These are phyloP conservation scores for Dynastes tityus DNA, from an alignment of 2,888 invertebrate genomes.

Conservation along the genomic window DNA sequence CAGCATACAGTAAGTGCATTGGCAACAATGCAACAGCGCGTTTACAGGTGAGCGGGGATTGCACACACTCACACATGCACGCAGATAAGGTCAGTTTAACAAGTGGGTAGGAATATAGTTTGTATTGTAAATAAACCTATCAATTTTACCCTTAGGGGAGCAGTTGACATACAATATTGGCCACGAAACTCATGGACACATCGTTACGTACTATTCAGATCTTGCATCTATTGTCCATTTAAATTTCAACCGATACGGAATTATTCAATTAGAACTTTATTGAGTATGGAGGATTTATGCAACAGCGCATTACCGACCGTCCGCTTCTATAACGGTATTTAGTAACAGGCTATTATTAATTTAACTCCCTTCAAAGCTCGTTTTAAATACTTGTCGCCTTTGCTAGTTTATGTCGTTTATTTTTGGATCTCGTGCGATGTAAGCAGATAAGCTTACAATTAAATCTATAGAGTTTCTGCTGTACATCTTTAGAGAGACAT, in stretches of 20 bases:
- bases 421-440: neutral
- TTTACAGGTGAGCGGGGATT: slow-evolving; percentile 54
- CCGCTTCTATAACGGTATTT: neutral
- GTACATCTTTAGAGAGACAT: too few relatives aligned
- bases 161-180: slow-evolving; percentile 38
- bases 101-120: slow-evolving; percentile 52
- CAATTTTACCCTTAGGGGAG: slow-evolving; percentile 51
- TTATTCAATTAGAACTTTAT: slow-evolving; percentile 39
- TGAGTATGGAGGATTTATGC: slow-evolving; percentile 33
- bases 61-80: slow-evolving; percentile 13
- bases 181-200: slow-evolving; percentile 27
- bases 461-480: neutral
- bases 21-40: slow-evolving; percentile 55
- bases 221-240: slow-evolving; percentile 25
- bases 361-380: slow-evolving; percentile 3
- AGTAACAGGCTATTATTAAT: slow-evolving; percentile 26
- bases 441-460: neutral
- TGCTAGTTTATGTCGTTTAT: slow-evolving; percentile 14
- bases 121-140: slow-evolving; percentile 55
- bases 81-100: slow-evolving; percentile 55
- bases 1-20: slow-evolving; percentile 52
- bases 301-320: slow-evolving; percentile 20
- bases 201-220: slow-evolving; percentile 38
- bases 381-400: neutral
- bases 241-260: slow-evolving; percentile 35